These are phyloP conservation scores for Gandaritis pyraliata DNA, from an alignment of 2,888 invertebrate genomes.

Conservation along the genomic window DNA sequence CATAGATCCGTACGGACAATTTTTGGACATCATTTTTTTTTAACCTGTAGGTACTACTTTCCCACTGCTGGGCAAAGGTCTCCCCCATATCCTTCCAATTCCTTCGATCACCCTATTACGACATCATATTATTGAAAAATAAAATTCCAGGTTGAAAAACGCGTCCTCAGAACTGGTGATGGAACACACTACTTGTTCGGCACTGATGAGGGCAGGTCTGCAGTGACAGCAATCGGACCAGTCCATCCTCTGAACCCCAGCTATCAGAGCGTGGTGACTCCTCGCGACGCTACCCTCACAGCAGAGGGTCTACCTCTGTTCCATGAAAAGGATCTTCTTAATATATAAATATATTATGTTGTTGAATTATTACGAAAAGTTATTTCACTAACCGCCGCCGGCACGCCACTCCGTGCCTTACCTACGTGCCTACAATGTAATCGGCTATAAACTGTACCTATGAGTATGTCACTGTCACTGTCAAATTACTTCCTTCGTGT, in stretches of 20 bases:
- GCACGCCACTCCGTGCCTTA: no score
- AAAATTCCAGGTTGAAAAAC: slow-evolving; percentile 1
- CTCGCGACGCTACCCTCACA: neutral
- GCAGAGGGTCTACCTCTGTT: neutral
- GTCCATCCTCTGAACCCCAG: slow-evolving; percentile 3
- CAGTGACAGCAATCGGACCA: neutral
- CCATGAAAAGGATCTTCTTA: slow-evolving; percentile 4
- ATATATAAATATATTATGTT: neutral
- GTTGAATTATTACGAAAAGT: no score
- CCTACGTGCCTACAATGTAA: no score
- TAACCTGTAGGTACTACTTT: no score
- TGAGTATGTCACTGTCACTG: no score
- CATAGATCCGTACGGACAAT: no score
- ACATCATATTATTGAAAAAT: no score
- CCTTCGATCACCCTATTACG: no score
- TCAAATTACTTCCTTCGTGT: neutral
- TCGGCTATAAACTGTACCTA: neutral
- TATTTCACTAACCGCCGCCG: no score
- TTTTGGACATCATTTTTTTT: no score
- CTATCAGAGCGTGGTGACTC: neutral
- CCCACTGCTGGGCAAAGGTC: no score
- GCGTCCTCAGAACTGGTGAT: slow-evolving; percentile 6
- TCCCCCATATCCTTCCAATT: no score
- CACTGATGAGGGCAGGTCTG: neutral
- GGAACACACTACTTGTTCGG: slow-evolving; percentile 2